phyloP scores from a whole-genome alignment of 1,140 invertebrate genomes.

The Drosophila kanapiae region DNA sequence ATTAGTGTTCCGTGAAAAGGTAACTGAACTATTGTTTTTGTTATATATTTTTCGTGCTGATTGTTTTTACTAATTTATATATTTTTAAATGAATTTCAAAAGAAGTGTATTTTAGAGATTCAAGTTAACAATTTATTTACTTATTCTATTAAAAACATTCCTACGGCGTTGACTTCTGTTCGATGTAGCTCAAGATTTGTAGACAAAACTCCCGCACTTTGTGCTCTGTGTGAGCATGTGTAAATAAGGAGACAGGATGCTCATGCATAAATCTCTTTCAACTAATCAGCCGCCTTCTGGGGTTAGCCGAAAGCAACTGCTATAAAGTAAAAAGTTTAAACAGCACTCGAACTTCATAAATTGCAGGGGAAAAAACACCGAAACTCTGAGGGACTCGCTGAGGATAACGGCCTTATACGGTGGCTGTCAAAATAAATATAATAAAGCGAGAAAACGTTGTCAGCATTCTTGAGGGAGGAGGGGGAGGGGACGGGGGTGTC shows the following conservation, averaged over 20 bases:
- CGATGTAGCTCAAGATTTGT: background rate
- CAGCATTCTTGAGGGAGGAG: constrained; percentile 28
- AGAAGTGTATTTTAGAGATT: no score
- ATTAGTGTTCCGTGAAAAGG: no score
- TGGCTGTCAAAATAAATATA: constrained; percentile 62
- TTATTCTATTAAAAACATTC: background rate
- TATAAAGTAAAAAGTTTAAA: constrained; percentile 55
- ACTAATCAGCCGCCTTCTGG: constrained; percentile 56
- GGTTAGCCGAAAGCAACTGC: constrained; percentile 30
- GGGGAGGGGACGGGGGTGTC: no score
- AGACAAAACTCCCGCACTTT: background rate
- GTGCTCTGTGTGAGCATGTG: constrained; percentile 12
- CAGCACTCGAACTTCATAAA: constrained; percentile 55
- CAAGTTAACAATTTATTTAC: background rate
- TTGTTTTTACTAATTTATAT: no score
- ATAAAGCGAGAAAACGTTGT: constrained; percentile 57
- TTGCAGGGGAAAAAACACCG: constrained; percentile 27
- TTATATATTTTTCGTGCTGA: no score
- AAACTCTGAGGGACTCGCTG: constrained; percentile 7
- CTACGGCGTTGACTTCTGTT: no score
- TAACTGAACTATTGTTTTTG: no score
- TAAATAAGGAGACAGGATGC: constrained; percentile 35
- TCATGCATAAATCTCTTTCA: constrained; percentile 76
- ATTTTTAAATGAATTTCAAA: no score
- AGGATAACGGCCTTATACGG: constrained; percentile 56